Conservation (phyloP, 2,888 invertebrate species). For the Caenorhabditis japonica region DNA sequence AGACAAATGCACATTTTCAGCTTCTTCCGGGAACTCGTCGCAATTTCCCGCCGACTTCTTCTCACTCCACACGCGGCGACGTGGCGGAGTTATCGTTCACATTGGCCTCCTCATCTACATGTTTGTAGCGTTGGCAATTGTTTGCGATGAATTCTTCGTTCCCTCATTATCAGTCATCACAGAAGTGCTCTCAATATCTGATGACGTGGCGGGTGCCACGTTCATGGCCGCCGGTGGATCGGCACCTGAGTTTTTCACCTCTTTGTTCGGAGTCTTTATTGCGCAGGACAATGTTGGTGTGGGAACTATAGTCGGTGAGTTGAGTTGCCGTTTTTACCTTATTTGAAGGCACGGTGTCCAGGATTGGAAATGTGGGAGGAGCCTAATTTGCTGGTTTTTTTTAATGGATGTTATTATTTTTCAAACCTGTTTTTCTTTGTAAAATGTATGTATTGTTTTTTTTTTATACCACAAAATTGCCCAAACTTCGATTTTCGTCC, state of each 20-base stretch:
- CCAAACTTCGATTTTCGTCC: no score
- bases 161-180: conserved; percentile 96
- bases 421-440: no score
- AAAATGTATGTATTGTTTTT: no score
- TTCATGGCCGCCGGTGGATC: conserved; percentile 99
- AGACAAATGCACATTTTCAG: no score
- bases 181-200: conserved; percentile 91
- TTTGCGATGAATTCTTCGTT: conserved; percentile 99
- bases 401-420: no score
- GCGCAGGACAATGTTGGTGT: conserved; percentile 95
- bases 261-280: conserved; percentile 96
- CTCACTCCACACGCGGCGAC: conserved; percentile 86
- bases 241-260: conserved; percentile 94
- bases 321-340: no score
- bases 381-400: no score
- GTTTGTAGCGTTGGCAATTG: conserved; percentile 97
- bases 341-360: no score
- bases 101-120: conserved; percentile 91
- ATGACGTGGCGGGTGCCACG: conserved; percentile 97
- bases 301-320: conserved; percentile 91
- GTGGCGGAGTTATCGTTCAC: conserved; percentile 91
- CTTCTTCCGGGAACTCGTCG: conserved; percentile 35
- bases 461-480: no score
- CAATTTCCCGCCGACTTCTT: conserved; percentile 84
- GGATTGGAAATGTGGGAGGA: no score